Evolutionary conservation across 2,888 invertebrate species (phyloP).

Genomic region (Zeuzera pyrina): DNA sequence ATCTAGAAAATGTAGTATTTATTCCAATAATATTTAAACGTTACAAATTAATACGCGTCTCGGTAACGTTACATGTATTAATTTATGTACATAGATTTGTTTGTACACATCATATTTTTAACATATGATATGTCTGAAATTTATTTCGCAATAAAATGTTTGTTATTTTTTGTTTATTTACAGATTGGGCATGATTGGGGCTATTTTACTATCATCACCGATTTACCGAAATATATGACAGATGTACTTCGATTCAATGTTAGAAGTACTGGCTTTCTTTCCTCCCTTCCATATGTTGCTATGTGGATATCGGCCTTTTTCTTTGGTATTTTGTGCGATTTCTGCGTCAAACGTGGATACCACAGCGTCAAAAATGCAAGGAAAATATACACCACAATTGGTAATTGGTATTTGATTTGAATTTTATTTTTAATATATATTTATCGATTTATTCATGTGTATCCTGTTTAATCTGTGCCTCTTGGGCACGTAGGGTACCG

Average conservation of each 20-base stretch:
- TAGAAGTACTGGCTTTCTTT: conserved; percentile 74
- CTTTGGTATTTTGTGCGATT: conserved; percentile 80
- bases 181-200: conserved; percentile 81
- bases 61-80: background rate
- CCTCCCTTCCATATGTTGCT: conserved; percentile 76
- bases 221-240: conserved; percentile 80
- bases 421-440: background rate
- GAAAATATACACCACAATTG: conserved; percentile 79
- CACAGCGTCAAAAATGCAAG: conserved; percentile 71
- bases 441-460: too few species aligned
- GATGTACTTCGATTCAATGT: conserved; percentile 78
- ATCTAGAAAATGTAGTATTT: background rate
- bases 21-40: background rate
- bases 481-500: too few species aligned
- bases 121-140: too few species aligned
- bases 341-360: conserved; percentile 73
- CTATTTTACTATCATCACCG: conserved; percentile 80
- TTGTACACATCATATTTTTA: too few species aligned
- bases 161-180: conserved; percentile 16
- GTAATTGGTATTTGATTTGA: conserved; percentile 42
- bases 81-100: too few species aligned
- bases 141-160: background rate
- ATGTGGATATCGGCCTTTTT: conserved; percentile 78
- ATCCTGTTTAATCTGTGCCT: too few species aligned
- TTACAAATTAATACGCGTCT: background rate